These are phyloP conservation scores for Drosophila eohydei DNA, from an alignment of 2,888 invertebrate genomes.

Conservation along the genomic window DNA sequence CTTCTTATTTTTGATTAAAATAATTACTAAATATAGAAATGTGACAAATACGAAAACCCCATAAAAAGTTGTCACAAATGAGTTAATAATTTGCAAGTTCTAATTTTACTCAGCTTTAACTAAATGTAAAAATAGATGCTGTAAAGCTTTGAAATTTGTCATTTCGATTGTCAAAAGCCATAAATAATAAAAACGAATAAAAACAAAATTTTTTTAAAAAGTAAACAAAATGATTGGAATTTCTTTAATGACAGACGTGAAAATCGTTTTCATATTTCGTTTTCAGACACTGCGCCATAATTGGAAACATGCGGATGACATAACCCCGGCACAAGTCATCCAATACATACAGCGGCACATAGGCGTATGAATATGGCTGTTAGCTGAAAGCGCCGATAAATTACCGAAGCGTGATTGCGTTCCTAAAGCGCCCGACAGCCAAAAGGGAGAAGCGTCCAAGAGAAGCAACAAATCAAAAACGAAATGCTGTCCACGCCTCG, in stretches of 20 bases:
- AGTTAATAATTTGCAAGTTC: background rate
- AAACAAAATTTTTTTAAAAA: background rate
- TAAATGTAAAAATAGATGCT: background rate
- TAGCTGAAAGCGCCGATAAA: slow-evolving; percentile 77
- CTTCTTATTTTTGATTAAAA: background rate
- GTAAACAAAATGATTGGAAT: slow-evolving; percentile 25
- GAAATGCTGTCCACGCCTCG: slow-evolving; percentile 30
- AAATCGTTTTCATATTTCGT: slow-evolving; percentile 42
- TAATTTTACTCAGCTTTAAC: background rate
- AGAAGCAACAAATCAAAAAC: slow-evolving; percentile 12
- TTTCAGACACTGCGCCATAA: slow-evolving; percentile 32
- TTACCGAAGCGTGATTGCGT: slow-evolving; percentile 67
- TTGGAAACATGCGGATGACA: slow-evolving; percentile 48
- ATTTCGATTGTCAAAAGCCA: slow-evolving; percentile 9
- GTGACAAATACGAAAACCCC: background rate
- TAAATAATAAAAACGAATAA: slow-evolving; percentile 18
- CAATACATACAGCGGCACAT: background rate
- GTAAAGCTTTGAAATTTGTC: background rate
- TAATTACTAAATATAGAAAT: background rate
- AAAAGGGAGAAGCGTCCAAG: slow-evolving; percentile 6
- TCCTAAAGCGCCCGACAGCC: slow-evolving; percentile 40
- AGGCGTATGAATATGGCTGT: slow-evolving; percentile 5
- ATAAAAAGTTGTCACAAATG: background rate
- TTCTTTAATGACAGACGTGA: slow-evolving; percentile 52
- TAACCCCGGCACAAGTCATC: slow-evolving; percentile 27